These are phyloP conservation scores for Porites lutea DNA, from an alignment of 64 coral and sea anemone genomes.

Conservation along the genomic window DNA sequence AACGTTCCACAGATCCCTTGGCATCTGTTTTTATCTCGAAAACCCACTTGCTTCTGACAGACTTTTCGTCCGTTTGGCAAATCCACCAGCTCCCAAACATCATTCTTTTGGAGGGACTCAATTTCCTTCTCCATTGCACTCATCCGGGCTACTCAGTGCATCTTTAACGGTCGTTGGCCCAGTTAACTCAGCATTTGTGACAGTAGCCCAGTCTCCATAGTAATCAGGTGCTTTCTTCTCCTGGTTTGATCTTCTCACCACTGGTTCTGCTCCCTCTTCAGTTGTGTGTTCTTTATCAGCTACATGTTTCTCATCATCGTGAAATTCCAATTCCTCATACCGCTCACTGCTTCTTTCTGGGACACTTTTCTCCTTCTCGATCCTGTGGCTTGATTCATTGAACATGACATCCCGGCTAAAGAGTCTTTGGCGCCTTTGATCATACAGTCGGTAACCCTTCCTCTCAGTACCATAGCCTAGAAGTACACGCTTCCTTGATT, in stretches of 20 bases:
- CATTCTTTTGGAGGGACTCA: background rate
- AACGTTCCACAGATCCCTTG: background rate
- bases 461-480: constrained; percentile 32
- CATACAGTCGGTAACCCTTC: constrained; percentile 43
- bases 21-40: constrained; percentile 37
- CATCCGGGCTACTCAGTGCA: background rate
- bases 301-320: background rate
- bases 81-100: constrained; percentile 17
- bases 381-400: background rate
- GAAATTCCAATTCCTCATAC: constrained; percentile 5
- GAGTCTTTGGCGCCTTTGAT: background rate
- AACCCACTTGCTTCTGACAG: constrained; percentile 56
- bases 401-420: constrained; percentile 35
- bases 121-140: constrained; percentile 14
- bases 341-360: background rate
- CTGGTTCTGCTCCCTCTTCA: constrained; percentile 2
- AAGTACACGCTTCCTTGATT: constrained; percentile 35
- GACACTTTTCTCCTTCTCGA: background rate
- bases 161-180: constrained; percentile 31
- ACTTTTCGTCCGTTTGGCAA: constrained; percentile 34
- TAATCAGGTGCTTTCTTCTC: constrained; percentile 22
- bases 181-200: constrained; percentile 1
- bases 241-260: background rate
- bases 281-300: background rate
- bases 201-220: constrained; percentile 39